Conservation (phyloP, 2,113 vertebrate species). For the Polypterus senegalus region DNA sequence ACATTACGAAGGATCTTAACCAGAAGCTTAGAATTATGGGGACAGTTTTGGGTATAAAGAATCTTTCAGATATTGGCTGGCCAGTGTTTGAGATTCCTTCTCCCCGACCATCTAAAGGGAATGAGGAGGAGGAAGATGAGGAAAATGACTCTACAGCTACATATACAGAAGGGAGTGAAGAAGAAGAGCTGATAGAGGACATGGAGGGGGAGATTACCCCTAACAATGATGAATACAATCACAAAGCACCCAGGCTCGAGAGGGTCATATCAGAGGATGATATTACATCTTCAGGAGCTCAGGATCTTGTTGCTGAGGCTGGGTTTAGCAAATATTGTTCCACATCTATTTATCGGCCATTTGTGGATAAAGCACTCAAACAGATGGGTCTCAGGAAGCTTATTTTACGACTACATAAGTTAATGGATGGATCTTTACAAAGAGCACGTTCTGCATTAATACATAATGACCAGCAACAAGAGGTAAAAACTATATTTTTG, state of each 20-base stretch:
- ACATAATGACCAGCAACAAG: constrained; percentile 57
- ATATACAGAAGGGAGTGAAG: constrained; percentile 67
- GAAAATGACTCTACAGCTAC: constrained; percentile 59
- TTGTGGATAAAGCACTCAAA: constrained; percentile 98
- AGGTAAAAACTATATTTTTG: constrained; percentile 49
- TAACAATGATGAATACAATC: constrained; percentile 32
- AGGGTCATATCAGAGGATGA: constrained; percentile 73
- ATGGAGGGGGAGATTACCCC: constrained; percentile 28
- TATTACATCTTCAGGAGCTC: constrained; percentile 42
- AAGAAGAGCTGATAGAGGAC: constrained; percentile 42
- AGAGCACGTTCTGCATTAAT: constrained; percentile 79
- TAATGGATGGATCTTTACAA: constrained; percentile 93
- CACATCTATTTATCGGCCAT: constrained; percentile 90
- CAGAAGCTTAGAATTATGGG: constrained; percentile 97
- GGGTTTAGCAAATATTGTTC: constrained; percentile 59
- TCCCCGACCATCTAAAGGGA: constrained; percentile 68
- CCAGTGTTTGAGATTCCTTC: constrained; percentile 97
- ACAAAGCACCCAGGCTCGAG: constrained; percentile 51
- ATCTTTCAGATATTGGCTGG: constrained; percentile 90
- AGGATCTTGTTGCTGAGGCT: constrained; percentile 35
- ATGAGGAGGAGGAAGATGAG: constrained; percentile 54
- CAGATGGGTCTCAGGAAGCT: constrained; percentile 96
- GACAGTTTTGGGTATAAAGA: constrained; percentile 85
- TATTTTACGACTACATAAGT: constrained; percentile 89
- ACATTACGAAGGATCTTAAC: constrained; percentile 95